Conservation (phyloP, 2,888 invertebrate species). For the Macrosiphum euphorbiae region DNA sequence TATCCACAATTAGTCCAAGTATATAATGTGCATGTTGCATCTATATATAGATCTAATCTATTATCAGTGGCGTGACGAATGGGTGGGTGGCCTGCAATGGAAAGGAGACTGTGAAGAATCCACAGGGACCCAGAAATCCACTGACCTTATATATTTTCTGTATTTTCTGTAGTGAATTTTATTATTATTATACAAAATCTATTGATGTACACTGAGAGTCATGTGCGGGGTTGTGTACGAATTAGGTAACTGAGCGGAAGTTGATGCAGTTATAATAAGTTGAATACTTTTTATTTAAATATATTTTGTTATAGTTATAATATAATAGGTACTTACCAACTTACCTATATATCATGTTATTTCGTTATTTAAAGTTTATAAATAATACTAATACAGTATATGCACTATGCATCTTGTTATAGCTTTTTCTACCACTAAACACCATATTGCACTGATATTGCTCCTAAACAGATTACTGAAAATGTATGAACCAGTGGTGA, state of each 20-base stretch:
- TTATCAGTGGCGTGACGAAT: background rate
- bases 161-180: background rate
- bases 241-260: background rate
- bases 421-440: background rate
- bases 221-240: background rate
- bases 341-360: background rate
- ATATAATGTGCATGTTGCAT: background rate
- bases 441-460: background rate
- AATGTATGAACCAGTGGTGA: no score
- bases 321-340: no score
- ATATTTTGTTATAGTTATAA: no score
- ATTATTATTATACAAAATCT: background rate
- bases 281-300: background rate
- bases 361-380: background rate
- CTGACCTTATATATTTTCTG: background rate
- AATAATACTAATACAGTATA: background rate
- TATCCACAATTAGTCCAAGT: background rate
- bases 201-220: background rate
- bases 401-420: background rate
- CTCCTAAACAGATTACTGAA: background rate
- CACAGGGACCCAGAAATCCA: background rate
- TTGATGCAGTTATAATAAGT: background rate
- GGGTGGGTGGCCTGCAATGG: background rate
- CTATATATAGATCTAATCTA: background rate
- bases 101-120: background rate